Conservation (phyloP, 2,888 invertebrate genomes). For the Drosophila stalkeri region DNA sequence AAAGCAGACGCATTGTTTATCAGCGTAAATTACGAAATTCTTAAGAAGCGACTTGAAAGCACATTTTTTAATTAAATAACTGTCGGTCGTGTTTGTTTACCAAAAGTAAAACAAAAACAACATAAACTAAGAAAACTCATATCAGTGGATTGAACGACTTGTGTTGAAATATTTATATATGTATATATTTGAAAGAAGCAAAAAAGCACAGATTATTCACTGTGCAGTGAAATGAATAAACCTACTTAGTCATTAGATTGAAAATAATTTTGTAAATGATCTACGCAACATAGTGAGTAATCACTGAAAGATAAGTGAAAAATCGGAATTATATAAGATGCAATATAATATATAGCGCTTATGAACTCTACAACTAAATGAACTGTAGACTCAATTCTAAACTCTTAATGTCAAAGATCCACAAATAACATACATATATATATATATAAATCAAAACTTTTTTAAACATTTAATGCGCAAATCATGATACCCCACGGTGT, state of each 20-base stretch:
- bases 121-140: background rate
- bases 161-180: slow-evolving; percentile 7
- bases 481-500: background rate
- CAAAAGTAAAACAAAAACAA: background rate
- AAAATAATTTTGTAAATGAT: background rate
- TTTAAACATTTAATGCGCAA: background rate
- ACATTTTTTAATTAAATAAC: slow-evolving; percentile 7
- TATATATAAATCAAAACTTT: background rate
- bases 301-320: background rate
- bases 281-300: no score
- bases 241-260: background rate
- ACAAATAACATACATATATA: background rate
- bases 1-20: slow-evolving; percentile 25
- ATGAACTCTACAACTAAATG: background rate
- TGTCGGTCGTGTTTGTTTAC: slow-evolving; percentile 4
- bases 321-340: background rate
- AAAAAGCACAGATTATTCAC: background rate
- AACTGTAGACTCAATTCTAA: background rate
- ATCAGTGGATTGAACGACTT: slow-evolving; percentile 20
- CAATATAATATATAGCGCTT: background rate
- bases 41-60: background rate
- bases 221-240: background rate
- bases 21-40: slow-evolving; percentile 18
- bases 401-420: background rate
- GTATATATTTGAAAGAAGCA: background rate